Conservation (phyloP, 1,140 invertebrate genomes). For the Drosophila burlai region DNA sequence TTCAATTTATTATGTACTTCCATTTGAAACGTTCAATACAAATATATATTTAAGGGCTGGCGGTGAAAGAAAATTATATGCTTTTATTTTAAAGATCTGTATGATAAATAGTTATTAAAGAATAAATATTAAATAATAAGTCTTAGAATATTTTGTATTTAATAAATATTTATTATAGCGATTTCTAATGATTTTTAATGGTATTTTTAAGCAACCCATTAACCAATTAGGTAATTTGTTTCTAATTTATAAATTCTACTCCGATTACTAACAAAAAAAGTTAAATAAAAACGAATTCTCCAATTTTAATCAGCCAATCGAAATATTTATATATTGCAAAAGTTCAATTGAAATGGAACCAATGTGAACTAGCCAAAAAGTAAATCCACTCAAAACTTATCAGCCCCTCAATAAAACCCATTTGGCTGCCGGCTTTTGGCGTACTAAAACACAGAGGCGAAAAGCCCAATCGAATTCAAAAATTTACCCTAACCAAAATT, state of each 20-base stretch:
- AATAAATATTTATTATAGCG: too few species aligned
- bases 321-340: neutral
- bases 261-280: too few species aligned
- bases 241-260: too few species aligned
- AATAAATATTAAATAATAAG: too few species aligned
- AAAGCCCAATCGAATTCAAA: conserved; percentile 11
- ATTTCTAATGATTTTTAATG: too few species aligned
- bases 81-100: neutral
- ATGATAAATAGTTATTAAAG: neutral
- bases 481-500: conserved; percentile 15
- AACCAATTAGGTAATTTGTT: too few species aligned
- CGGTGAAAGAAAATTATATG: neutral
- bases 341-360: neutral
- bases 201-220: too few species aligned
- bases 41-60: neutral
- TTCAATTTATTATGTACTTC: neutral
- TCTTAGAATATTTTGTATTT: too few species aligned
- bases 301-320: too few species aligned
- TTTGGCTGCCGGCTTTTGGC: neutral
- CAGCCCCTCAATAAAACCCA: conserved; percentile 1
- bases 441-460: neutral
- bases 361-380: neutral
- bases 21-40: neutral
- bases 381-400: conserved; percentile 16
- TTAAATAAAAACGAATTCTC: neutral